Evolutionary conservation across 2,113 vertebrate species (phyloP).

Genomic region (Python bivittatus): DNA sequence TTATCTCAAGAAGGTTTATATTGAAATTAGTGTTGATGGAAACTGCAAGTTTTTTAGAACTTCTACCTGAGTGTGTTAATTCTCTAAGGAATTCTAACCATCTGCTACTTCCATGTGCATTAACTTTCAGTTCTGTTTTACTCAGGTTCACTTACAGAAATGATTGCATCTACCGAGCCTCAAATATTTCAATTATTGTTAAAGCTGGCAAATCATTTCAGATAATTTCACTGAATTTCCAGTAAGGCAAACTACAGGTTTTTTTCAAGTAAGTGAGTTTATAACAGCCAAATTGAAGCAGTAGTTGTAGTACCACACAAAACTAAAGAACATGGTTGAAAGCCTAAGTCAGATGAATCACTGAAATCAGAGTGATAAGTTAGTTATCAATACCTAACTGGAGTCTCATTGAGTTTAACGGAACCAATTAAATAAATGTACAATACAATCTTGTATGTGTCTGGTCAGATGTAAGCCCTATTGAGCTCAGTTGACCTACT

Average conservation of each 20-base stretch:
- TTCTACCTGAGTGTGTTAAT: background rate
- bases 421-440: background rate
- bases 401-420: background rate
- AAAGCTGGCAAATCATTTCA: conserved; percentile 11
- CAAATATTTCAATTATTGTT: conserved; percentile 13
- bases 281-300: background rate
- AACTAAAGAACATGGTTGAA: background rate
- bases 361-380: background rate
- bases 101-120: background rate
- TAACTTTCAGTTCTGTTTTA: background rate
- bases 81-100: background rate
- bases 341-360: background rate
- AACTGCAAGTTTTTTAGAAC: background rate
- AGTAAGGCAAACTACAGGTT: background rate
- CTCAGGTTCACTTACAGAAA: conserved; percentile 1
- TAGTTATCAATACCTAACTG: background rate
- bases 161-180: background rate
- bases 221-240: background rate
- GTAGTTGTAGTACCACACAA: background rate
- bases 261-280: background rate
- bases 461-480: background rate
- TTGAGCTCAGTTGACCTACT: background rate
- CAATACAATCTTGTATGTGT: too few species aligned
- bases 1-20: background rate
- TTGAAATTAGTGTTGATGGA: background rate